A percentile compares a stretch with the other conserved stretches of the same genome.
Conservation (phyloP, 2,113 vertebrate species). For the Arvicanthis niloticus region DNA sequence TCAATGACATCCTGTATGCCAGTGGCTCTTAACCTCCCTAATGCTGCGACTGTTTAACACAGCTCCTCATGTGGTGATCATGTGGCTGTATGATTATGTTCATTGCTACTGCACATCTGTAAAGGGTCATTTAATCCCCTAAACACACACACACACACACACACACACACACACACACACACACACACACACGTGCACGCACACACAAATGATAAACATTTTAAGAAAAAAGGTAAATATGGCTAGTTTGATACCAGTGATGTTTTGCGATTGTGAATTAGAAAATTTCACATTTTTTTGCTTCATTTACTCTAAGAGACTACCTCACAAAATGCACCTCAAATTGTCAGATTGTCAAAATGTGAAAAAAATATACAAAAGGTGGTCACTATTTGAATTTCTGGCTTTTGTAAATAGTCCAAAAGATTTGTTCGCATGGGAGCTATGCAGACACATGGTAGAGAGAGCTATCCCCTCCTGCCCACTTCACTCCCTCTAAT, state of each 20-base stretch:
- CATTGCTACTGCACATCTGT: not conserved
- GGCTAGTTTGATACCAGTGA: not conserved
- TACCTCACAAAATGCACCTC: not conserved
- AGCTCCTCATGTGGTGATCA: not conserved
- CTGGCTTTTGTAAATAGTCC: not conserved
- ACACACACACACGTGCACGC: not conserved
- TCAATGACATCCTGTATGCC: not conserved
- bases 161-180: not conserved
- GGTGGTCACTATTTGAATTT: not conserved
- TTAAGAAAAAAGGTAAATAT: not conserved
- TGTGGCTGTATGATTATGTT: not conserved
- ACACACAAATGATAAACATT: not conserved
- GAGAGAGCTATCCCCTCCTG: not conserved
- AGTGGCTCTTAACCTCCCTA: not conserved
- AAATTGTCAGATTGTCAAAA: slow-evolving; percentile 32
- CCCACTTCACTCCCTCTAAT: not conserved
- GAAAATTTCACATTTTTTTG: not conserved
- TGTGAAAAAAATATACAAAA: slow-evolving; percentile 48
- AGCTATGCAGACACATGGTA: not conserved
- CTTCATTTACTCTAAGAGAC: not conserved
- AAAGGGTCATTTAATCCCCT: not conserved
- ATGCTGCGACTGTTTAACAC: not conserved
- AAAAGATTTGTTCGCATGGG: not conserved
- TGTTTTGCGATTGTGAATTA: slow-evolving; percentile 27
- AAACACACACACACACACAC: too few species aligned